Conservation (phyloP, 2,888 invertebrate genomes). For the Mythimna albipuncta region DNA sequence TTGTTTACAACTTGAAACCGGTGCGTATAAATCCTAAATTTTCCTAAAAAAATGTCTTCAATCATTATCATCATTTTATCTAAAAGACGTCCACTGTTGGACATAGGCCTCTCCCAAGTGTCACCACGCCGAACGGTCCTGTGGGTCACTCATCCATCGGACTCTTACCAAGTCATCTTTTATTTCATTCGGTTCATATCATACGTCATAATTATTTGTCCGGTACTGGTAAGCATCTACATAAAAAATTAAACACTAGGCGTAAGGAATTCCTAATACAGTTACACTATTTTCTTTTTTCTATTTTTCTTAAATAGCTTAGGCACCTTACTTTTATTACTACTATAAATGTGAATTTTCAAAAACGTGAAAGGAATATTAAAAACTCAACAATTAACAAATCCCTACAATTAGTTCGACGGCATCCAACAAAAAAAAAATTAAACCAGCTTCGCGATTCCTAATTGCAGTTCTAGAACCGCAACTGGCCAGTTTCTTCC, state of each 20-base stretch:
- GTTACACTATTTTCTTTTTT: too few relatives aligned
- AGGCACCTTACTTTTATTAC: not conserved
- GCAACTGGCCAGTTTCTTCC: constrained; percentile 46
- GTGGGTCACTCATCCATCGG: too few relatives aligned
- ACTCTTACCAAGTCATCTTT: too few relatives aligned
- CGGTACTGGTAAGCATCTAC: not conserved
- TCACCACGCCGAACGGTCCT: too few relatives aligned
- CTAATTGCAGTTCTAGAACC: constrained; percentile 54
- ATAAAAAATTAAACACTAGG: too few relatives aligned
- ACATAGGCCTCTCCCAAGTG: too few relatives aligned
- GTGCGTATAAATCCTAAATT: too few relatives aligned
- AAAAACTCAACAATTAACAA: constrained; percentile 3
- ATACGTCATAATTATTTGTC: not conserved
- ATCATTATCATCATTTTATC: not conserved
- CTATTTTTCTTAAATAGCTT: not conserved
- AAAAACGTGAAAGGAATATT: not conserved
- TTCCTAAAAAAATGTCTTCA: too few relatives aligned
- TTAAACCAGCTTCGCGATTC: constrained; percentile 40
- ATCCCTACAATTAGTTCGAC: constrained; percentile 39
- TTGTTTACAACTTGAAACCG: too few relatives aligned
- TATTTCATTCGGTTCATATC: too few relatives aligned
- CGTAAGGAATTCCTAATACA: not conserved
- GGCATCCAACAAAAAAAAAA: constrained; percentile 24
- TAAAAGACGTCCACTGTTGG: too few relatives aligned
- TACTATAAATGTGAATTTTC: not conserved